Evolutionary conservation across 2,888 invertebrate species (phyloP).

Genomic region (Drosophila maculinotata): DNA sequence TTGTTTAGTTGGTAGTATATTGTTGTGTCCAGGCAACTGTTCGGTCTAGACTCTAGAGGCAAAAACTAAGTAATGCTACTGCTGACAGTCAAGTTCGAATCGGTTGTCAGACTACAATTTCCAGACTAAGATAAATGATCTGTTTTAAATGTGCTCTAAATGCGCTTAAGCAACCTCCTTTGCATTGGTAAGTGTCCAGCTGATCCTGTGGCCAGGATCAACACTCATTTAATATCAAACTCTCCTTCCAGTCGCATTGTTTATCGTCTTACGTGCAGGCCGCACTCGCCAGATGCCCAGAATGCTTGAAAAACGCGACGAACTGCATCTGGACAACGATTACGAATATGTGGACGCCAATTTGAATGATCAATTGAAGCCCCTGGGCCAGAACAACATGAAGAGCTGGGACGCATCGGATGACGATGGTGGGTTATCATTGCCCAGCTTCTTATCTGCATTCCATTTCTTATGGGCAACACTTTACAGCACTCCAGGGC

Average conservation of each 20-base stretch:
- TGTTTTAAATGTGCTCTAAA: constrained; percentile 67
- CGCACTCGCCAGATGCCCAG: constrained; percentile 29
- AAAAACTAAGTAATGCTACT: constrained; percentile 17
- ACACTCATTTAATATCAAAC: not conserved
- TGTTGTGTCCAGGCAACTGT: not conserved
- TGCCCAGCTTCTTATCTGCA: not conserved
- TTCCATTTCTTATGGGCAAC: not conserved
- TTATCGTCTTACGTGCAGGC: constrained; percentile 26
- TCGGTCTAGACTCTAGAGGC: not conserved
- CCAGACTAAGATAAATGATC: constrained; percentile 31
- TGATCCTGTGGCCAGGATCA: not conserved
- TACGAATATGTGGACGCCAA: constrained; percentile 6
- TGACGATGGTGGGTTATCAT: constrained; percentile 14
- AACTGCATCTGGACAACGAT: not conserved
- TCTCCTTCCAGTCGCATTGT: constrained; percentile 41
- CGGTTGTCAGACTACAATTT: constrained; percentile 15
- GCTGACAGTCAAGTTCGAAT: constrained; percentile 22
- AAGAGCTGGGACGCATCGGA: not conserved
- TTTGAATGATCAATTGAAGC: constrained; percentile 14
- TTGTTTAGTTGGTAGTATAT: not conserved
- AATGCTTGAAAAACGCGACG: constrained; percentile 21
- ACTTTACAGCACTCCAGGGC: constrained; percentile 9
- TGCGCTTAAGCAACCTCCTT: constrained; percentile 59
- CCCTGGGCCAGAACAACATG: constrained; percentile 5
- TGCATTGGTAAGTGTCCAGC: constrained; percentile 75